These are phyloP conservation scores for Andricus curvator DNA, from an alignment of 2,888 invertebrate genomes.

Conservation along the genomic window DNA sequence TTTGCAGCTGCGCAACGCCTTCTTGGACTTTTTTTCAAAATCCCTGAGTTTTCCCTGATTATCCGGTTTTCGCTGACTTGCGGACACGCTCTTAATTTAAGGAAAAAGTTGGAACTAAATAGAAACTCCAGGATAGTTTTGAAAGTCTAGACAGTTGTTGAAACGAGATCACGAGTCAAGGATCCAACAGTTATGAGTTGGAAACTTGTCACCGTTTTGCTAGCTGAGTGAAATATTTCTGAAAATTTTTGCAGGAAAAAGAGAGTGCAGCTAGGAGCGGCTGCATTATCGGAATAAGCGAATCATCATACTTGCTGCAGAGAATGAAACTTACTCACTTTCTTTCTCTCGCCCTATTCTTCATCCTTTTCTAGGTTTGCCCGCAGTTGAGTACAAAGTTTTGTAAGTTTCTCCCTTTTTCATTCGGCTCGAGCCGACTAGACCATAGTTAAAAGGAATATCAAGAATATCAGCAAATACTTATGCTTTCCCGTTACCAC, in stretches of 20 bases:
- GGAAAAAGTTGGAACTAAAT: background rate
- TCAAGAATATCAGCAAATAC: no score
- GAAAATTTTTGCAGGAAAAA: background rate
- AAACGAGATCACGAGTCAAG: background rate
- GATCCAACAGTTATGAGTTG: background rate
- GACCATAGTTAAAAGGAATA: conserved; percentile 14
- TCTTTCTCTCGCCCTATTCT: conserved; percentile 1
- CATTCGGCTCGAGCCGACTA: background rate
- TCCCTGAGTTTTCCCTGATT: no score
- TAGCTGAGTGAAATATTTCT: no score
- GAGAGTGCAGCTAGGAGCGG: background rate
- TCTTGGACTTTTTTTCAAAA: no score
- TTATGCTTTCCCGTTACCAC: no score
- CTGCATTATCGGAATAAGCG: conserved; percentile 39
- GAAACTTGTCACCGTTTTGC: no score
- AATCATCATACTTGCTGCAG: conserved; percentile 34
- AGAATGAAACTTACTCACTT: conserved; percentile 42
- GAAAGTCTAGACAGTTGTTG: background rate
- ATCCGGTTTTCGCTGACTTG: no score
- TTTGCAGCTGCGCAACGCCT: no score
- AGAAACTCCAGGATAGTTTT: background rate
- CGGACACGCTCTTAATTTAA: no score
- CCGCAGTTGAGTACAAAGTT: conserved; percentile 39
- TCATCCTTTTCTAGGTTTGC: conserved; percentile 13
- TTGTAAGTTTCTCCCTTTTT: conserved; percentile 16